A percentile compares a stretch with the other conserved stretches of the same genome.
Conservation (phyloP, 2,797 vertebrate species). For the Limnodromus scolopaceus region DNA sequence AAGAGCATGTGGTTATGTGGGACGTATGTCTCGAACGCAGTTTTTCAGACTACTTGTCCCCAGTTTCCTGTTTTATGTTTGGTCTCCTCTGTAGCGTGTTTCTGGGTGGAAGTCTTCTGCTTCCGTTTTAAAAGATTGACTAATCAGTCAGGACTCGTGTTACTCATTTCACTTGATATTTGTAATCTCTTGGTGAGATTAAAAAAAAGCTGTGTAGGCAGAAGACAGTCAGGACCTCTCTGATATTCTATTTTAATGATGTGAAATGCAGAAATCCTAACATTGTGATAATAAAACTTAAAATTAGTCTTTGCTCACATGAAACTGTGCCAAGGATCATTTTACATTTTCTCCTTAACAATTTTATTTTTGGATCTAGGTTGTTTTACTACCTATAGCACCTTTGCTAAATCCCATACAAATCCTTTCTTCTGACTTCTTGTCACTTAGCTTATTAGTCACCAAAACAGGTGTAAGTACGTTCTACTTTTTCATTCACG, state of each 20-base stretch:
- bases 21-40: not conserved
- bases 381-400: not conserved
- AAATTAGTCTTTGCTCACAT: not conserved
- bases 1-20: conserved; percentile 28
- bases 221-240: not conserved
- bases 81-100: not conserved
- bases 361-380: not conserved
- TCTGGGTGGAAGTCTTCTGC: conserved; percentile 47
- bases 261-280: not conserved
- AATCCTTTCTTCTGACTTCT: not conserved
- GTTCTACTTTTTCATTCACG: not conserved
- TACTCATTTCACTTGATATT: conserved; percentile 35
- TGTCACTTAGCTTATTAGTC: not conserved
- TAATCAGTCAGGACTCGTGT: not conserved
- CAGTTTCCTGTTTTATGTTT: conserved; percentile 66
- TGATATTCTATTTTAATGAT: not conserved
- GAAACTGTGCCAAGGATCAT: not conserved
- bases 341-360: not conserved
- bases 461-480: not conserved
- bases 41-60: conserved; percentile 24
- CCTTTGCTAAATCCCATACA: not conserved
- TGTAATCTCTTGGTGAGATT: not conserved
- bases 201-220: not conserved
- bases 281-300: not conserved
- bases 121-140: conserved; percentile 60